Conservation (phyloP, 2,888 invertebrate genomes). For the Nymphalis polychloros region DNA sequence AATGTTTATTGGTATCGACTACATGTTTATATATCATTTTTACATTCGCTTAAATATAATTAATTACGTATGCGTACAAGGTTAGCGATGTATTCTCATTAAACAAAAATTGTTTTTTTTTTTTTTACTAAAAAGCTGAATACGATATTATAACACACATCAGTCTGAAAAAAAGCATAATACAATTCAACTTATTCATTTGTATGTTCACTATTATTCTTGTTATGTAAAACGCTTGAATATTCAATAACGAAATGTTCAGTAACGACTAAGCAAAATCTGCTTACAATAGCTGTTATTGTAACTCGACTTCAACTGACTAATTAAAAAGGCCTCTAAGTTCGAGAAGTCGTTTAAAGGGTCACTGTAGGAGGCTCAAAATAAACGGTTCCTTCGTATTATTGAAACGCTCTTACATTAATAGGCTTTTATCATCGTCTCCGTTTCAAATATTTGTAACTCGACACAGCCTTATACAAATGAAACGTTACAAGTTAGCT, state of each 20-base stretch:
- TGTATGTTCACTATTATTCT: background rate
- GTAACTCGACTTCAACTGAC: conserved; percentile 32
- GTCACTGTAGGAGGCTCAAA: conserved; percentile 17
- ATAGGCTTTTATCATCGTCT: background rate
- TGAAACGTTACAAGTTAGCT: conserved; percentile 1
- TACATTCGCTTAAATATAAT: no score
- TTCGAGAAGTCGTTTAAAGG: conserved; percentile 28
- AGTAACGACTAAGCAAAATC: conserved; percentile 20
- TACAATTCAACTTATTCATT: no score
- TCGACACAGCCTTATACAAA: background rate
- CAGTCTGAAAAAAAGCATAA: no score
- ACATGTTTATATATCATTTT: no score
- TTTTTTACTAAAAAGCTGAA: background rate
- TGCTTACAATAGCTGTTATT: conserved; percentile 32
- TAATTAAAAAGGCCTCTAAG: conserved; percentile 31
- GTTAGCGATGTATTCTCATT: background rate
- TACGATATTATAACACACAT: no score
- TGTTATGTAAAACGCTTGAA: background rate
- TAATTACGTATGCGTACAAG: no score
- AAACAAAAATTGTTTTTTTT: background rate
- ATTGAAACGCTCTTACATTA: conserved; percentile 4
- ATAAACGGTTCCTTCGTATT: conserved; percentile 11
- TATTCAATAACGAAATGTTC: conserved; percentile 11
- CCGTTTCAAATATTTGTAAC: background rate
- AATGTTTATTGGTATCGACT: no score